Evolutionary conservation across 2,113 vertebrate genomes (phyloP).

Genomic region (Antigone vipio): DNA sequence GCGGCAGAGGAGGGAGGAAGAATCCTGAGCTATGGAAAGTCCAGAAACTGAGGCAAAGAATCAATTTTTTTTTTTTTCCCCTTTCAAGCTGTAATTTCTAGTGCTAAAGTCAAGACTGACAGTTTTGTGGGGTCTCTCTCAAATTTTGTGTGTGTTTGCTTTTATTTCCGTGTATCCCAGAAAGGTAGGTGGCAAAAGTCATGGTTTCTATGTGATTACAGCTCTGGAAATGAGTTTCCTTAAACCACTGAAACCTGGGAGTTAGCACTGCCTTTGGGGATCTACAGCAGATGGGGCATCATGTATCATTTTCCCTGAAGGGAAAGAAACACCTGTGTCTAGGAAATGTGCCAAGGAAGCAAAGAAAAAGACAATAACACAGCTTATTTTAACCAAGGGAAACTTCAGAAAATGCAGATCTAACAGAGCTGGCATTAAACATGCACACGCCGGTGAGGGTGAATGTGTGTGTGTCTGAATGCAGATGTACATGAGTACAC

Average conservation of each 20-base stretch:
- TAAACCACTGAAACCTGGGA: background rate
- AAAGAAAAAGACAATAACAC: background rate
- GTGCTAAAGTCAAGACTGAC: background rate
- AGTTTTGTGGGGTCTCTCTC: background rate
- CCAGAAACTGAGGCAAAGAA: background rate
- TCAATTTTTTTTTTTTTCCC: background rate
- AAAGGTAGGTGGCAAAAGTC: background rate
- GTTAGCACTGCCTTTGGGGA: background rate
- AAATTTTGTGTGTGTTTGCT: background rate
- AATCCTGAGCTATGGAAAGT: background rate
- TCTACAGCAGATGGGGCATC: conserved; percentile 13
- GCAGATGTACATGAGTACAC: background rate
- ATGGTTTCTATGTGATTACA: background rate
- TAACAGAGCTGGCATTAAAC: background rate
- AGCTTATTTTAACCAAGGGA: background rate
- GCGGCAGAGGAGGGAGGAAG: background rate
- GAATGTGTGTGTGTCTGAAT: background rate
- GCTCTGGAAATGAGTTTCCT: background rate
- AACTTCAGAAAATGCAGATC: background rate
- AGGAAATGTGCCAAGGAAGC: background rate
- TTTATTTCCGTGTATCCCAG: background rate
- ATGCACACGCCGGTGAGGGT: accelerated
- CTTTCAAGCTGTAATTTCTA: background rate
- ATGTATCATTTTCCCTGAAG: background rate
- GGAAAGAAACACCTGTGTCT: conserved; percentile 31